A percentile compares a stretch with the other conserved stretches of the same genome.
Evolutionary conservation across 2,113 vertebrate genomes (phyloP).

Genomic region (Lipophrys pholis): DNA sequence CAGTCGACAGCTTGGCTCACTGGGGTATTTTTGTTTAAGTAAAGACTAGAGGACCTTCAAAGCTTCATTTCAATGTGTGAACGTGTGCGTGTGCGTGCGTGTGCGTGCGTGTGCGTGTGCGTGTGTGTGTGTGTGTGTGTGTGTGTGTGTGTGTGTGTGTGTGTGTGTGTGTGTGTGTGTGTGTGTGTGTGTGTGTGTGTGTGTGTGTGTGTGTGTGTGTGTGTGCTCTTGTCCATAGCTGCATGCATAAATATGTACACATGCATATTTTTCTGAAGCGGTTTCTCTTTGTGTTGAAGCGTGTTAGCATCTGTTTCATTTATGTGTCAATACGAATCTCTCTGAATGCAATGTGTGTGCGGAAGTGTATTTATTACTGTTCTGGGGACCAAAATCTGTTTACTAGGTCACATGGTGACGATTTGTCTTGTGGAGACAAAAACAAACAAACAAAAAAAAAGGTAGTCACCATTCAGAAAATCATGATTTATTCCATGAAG

Average conservation of each 20-base stretch:
- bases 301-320: conserved; percentile 23
- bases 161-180: conserved; percentile 3
- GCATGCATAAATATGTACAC: conserved; percentile 2
- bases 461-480: too few species aligned
- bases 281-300: conserved; percentile 1
- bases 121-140: conserved; percentile 7
- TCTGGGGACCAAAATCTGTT: too few species aligned
- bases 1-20: conserved; percentile 57
- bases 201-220: conserved; percentile 9
- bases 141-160: conserved; percentile 6
- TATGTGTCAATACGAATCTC: conserved; percentile 6
- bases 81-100: conserved; percentile 1
- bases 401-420: too few species aligned
- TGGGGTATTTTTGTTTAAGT: conserved; percentile 58
- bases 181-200: conserved; percentile 3
- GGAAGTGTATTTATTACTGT: background rate
- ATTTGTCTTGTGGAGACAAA: too few species aligned
- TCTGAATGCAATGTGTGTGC: background rate
- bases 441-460: too few species aligned
- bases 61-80: conserved; percentile 21
- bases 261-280: conserved; percentile 5
- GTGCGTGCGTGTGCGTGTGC: conserved; percentile 7
- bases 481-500: too few species aligned
- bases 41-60: conserved; percentile 50
- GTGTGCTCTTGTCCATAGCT: background rate